A percentile compares a stretch with the other conserved stretches of the same genome.
phyloP scores from a whole-genome alignment of 2,888 invertebrate species.

The Parapristionchus giblindavisi region DNA sequence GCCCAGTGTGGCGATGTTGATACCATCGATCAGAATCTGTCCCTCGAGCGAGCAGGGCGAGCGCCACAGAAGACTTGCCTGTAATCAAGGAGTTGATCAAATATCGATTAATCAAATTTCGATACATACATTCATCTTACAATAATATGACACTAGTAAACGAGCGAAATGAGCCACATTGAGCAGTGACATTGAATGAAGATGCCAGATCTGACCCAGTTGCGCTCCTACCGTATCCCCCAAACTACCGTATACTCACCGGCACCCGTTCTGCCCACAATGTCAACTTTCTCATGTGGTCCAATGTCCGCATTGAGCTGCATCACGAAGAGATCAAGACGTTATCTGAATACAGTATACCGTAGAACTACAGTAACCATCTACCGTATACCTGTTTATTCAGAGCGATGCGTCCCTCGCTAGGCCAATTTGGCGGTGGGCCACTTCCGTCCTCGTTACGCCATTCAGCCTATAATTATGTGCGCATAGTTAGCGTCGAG shows the following conservation, averaged over 20 bases:
- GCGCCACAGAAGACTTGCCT: slow-evolving; percentile 68
- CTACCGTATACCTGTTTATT: slow-evolving; percentile 74
- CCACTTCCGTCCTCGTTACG: slow-evolving; percentile 74
- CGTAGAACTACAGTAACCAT: not conserved
- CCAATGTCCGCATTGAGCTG: slow-evolving; percentile 75
- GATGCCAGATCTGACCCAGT: no score
- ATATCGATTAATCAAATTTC: not conserved
- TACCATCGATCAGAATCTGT: slow-evolving; percentile 65
- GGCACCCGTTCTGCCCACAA: slow-evolving; percentile 71
- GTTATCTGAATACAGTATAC: slow-evolving; percentile 76
- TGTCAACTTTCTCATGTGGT: slow-evolving; percentile 75
- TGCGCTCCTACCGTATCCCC: no score
- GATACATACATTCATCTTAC: no score
- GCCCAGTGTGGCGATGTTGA: slow-evolving; percentile 79
- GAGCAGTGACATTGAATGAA: no score
- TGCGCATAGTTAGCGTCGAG: no score
- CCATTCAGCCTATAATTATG: slow-evolving; percentile 63
- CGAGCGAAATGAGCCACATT: no score
- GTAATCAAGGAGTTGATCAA: slow-evolving; percentile 7
- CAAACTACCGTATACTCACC: slow-evolving; percentile 44
- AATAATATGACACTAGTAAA: no score
- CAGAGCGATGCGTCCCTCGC: slow-evolving; percentile 82
- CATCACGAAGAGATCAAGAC: slow-evolving; percentile 76
- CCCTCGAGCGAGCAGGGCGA: slow-evolving; percentile 68
- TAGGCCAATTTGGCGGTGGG: slow-evolving; percentile 83